Percentiles rank a stretch among this genome's conserved stretches.
Conservation (phyloP, 2,113 vertebrate species). For the Bombycilla garrulus region DNA sequence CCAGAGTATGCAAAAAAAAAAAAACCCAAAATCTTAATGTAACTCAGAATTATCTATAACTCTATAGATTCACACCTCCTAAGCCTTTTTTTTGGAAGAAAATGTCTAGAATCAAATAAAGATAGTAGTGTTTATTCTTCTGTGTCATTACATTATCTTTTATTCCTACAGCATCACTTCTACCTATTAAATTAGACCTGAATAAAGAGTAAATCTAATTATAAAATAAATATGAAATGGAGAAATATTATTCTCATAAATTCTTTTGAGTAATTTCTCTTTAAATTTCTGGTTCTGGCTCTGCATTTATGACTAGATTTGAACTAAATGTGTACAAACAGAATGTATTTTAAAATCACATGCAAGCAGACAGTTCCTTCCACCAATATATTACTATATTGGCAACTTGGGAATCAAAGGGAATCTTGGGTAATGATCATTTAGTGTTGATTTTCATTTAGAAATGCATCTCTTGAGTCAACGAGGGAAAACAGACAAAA, state of each 20-base stretch:
- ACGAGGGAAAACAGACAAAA: background rate
- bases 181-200: background rate
- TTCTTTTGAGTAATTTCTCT: background rate
- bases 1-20: accelerated
- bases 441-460: background rate
- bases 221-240: background rate
- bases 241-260: background rate
- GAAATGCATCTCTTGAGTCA: background rate
- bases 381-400: background rate
- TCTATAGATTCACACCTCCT: background rate
- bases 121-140: background rate
- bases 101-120: background rate
- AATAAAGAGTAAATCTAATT: background rate
- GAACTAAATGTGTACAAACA: background rate
- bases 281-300: background rate
- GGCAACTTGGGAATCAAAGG: background rate
- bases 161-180: background rate
- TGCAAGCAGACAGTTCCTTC: background rate
- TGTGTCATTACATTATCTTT: background rate
- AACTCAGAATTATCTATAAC: background rate
- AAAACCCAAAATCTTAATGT: background rate
- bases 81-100: background rate
- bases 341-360: background rate
- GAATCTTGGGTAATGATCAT: background rate
- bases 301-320: background rate